Evolutionary conservation across 2,797 vertebrate species (phyloP).

Genomic region (Somateria mollissima): DNA sequence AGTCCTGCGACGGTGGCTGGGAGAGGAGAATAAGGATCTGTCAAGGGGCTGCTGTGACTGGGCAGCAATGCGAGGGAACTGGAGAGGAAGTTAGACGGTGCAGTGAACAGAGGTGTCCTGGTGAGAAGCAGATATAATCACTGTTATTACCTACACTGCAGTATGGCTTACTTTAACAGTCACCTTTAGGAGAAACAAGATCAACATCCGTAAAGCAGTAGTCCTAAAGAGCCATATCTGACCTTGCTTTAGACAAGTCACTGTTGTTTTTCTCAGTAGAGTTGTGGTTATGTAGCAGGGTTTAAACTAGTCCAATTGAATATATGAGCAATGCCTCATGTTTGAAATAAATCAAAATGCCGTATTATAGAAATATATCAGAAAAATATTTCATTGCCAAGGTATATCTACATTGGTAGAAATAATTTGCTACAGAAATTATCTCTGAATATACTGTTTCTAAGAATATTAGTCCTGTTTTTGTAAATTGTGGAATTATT

Average conservation of each 20-base stretch:
- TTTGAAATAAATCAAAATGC: neutral
- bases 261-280: neutral
- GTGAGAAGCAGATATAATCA: constrained; percentile 76
- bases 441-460: neutral
- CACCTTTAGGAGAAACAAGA: neutral
- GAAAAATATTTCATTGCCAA: neutral
- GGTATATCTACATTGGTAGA: neutral
- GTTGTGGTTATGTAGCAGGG: neutral
- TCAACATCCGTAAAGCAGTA: neutral
- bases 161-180: neutral
- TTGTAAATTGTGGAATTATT: neutral
- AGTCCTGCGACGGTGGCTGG: constrained; percentile 97
- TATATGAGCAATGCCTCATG: neutral
- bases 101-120: constrained; percentile 96
- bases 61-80: constrained; percentile 92
- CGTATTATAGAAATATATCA: neutral
- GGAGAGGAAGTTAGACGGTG: constrained; percentile 94
- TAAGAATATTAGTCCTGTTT: neutral
- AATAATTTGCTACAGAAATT: neutral
- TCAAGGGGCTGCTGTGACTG: constrained; percentile 88
- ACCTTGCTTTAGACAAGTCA: neutral
- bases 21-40: constrained; percentile 91
- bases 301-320: neutral
- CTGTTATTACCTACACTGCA: neutral
- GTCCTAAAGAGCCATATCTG: neutral